These are phyloP conservation scores for Synanthedon vespiformis DNA, from an alignment of 2,888 invertebrate species.

Conservation along the genomic window DNA sequence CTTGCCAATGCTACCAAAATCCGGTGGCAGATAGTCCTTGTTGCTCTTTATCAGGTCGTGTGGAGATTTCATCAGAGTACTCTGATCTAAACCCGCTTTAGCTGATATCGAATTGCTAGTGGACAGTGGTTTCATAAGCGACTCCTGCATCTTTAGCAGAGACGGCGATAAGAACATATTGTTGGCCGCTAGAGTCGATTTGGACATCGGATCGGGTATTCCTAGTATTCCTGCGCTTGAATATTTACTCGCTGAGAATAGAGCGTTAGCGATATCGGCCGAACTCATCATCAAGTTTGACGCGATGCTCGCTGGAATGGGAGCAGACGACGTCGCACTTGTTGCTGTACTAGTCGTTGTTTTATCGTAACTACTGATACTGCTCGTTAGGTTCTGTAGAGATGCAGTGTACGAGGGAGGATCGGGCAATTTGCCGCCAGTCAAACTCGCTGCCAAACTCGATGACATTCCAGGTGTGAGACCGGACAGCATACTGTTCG, in stretches of 20 bases:
- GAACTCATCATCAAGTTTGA: conserved; percentile 74
- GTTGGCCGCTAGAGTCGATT: conserved; percentile 79
- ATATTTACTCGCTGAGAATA: conserved; percentile 76
- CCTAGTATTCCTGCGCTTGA: conserved; percentile 73
- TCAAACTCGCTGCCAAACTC: conserved; percentile 51
- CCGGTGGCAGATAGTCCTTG: conserved; percentile 65
- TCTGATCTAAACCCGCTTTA: conserved; percentile 56
- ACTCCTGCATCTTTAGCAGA: conserved; percentile 78
- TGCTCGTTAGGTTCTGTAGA: conserved; percentile 51
- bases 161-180: conserved; percentile 84
- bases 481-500: conserved; percentile 59
- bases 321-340: conserved; percentile 49
- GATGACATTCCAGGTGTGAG: conserved; percentile 52
- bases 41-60: conserved; percentile 51
- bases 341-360: conserved; percentile 62
- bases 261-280: conserved; percentile 74
- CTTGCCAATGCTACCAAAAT: conserved; percentile 66
- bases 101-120: conserved; percentile 67
- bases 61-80: conserved; percentile 53
- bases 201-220: conserved; percentile 82
- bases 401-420: conserved; percentile 61
- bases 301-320: conserved; percentile 65
- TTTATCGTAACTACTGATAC: conserved; percentile 54
- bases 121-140: conserved; percentile 70
- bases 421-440: conserved; percentile 53